Percentiles rank a stretch among this genome's conserved stretches.
phyloP scores from a whole-genome alignment of 2,113 vertebrate species.

The Antechinus stuartii region DNA sequence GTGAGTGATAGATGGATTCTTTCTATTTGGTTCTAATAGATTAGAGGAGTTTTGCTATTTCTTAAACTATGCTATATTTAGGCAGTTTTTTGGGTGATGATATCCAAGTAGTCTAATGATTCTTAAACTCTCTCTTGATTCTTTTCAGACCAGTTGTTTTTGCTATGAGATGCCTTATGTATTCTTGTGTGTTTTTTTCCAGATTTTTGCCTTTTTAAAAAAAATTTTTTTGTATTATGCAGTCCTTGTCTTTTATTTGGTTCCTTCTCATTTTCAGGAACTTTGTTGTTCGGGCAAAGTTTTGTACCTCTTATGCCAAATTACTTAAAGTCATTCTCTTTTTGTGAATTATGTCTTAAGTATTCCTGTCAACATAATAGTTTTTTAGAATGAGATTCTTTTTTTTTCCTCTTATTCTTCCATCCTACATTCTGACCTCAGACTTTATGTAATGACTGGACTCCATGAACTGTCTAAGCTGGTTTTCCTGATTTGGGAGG shows the following conservation, averaged over 20 bases:
- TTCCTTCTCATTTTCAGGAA: neutral
- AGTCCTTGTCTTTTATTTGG: neutral
- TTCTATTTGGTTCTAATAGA: neutral
- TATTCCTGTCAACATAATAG: neutral
- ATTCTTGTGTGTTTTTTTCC: neutral
- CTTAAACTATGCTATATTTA: neutral
- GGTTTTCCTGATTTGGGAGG: neutral
- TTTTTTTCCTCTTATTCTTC: neutral
- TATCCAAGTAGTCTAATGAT: neutral
- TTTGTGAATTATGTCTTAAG: neutral
- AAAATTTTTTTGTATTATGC: neutral
- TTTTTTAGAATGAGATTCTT: neutral
- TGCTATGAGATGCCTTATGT: neutral
- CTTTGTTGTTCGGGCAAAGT: neutral
- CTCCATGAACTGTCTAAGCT: neutral
- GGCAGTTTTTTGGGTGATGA: neutral
- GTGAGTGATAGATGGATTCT: neutral
- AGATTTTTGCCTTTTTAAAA: neutral
- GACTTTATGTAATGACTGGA: neutral
- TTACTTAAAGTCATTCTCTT: neutral
- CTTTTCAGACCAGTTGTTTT: neutral
- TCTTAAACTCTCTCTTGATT: neutral
- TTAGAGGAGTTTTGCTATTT: neutral
- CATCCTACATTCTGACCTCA: neutral
- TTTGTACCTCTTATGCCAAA: neutral